A percentile compares a stretch with the other conserved stretches of the same genome.
Conservation (phyloP, 2,888 invertebrate genomes). For the Oscheius sp. region DNA sequence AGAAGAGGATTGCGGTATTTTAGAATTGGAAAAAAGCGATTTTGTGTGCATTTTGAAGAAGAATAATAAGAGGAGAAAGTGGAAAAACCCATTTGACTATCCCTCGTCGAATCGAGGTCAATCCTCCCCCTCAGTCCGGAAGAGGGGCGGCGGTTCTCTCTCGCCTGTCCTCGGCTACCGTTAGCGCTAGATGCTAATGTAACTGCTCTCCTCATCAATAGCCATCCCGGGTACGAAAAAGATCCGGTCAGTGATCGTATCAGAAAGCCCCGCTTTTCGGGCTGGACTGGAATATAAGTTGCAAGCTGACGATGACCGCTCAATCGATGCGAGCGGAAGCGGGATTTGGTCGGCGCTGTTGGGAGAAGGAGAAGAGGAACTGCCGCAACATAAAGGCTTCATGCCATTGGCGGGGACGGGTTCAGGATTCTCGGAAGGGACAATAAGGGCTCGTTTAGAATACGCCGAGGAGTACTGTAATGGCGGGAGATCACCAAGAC, state of each 20-base stretch:
- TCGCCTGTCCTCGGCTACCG: background rate
- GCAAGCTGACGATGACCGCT: constrained; percentile 16
- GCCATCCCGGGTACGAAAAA: background rate
- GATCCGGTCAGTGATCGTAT: constrained; percentile 24
- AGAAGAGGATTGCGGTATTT: too few relatives aligned
- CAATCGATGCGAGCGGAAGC: constrained; percentile 13
- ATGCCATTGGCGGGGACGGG: background rate
- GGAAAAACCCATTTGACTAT: too few relatives aligned
- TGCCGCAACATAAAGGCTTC: background rate
- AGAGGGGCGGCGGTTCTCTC: background rate
- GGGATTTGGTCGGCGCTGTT: background rate
- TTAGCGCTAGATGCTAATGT: background rate
- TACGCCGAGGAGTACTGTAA: too few relatives aligned
- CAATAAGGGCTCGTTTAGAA: too few relatives aligned
- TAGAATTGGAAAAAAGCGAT: too few relatives aligned
- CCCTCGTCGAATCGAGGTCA: background rate
- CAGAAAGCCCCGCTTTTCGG: background rate
- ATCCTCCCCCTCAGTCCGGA: too few relatives aligned
- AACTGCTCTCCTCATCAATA: background rate
- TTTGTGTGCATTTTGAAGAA: too few relatives aligned
- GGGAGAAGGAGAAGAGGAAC: background rate
- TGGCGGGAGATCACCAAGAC: too few relatives aligned
- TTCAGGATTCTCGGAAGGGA: too few relatives aligned
- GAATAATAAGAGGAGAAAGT: too few relatives aligned
- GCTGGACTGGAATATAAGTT: constrained; percentile 16